Conservation (phyloP, 2,797 vertebrate species). For the Onychomys leucogaster region DNA sequence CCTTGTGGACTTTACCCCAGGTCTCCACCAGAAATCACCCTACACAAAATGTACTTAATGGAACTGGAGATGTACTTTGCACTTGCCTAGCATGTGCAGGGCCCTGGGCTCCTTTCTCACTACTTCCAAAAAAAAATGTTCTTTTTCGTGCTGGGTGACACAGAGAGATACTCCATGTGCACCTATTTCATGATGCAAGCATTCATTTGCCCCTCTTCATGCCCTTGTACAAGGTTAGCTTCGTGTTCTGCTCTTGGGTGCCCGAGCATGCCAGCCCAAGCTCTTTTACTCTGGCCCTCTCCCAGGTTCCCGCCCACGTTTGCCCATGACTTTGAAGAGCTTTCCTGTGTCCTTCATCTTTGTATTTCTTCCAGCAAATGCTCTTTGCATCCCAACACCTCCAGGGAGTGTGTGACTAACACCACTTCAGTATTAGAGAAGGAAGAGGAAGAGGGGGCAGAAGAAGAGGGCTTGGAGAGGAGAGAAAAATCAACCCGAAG, state of each 20-base stretch:
- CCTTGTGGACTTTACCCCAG: not conserved
- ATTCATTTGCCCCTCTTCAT: fast-evolving
- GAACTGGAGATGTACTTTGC: not conserved
- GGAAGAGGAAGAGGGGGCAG: not conserved
- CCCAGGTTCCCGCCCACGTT: too few species aligned
- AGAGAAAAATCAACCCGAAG: not conserved
- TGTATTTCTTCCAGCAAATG: not conserved
- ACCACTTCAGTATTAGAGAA: not conserved
- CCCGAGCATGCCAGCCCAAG: not conserved
- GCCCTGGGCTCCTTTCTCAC: not conserved
- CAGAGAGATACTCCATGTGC: not conserved
- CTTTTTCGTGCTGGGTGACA: too few species aligned
- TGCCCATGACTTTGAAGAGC: not conserved
- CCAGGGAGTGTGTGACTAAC: not conserved
- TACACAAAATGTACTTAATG: not conserved
- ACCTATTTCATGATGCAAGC: not conserved
- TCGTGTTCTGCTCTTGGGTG: not conserved
- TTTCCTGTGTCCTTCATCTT: not conserved
- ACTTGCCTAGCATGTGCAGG: too few species aligned
- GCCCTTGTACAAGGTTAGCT: not conserved
- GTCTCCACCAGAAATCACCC: not conserved
- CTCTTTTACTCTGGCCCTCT: not conserved
- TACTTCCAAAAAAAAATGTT: not conserved
- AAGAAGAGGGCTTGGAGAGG: too few species aligned
- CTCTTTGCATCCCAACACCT: not conserved